phyloP scores from a whole-genome alignment of 2,113 vertebrate genomes.

The Maccullochella peelii region DNA sequence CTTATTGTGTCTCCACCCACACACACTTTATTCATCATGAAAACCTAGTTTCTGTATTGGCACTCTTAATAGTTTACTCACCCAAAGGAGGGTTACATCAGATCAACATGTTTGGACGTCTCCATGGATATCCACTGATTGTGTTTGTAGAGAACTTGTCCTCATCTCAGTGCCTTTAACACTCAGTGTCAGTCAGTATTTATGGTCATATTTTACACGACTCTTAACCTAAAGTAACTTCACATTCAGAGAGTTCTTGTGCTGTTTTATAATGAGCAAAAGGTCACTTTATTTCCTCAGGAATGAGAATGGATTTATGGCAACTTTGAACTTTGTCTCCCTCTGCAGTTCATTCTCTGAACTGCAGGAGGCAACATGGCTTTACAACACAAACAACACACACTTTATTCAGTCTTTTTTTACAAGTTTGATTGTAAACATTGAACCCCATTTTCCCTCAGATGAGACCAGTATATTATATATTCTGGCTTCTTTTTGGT shows the following conservation, averaged over 20 bases:
- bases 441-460: background rate
- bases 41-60: background rate
- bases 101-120: slow-evolving; percentile 33
- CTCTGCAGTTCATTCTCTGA: slow-evolving; percentile 23
- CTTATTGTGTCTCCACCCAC: background rate
- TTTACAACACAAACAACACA: background rate
- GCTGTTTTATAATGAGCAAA: background rate
- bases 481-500: background rate
- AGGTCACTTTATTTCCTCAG: background rate
- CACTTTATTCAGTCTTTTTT: background rate
- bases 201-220: background rate
- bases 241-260: background rate
- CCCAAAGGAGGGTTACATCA: slow-evolving; percentile 11
- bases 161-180: background rate
- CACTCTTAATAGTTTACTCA: background rate
- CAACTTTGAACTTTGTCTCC: slow-evolving; percentile 10
- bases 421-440: background rate
- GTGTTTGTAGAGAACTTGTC: background rate
- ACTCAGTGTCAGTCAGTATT: background rate
- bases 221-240: background rate
- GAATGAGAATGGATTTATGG: background rate
- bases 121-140: background rate
- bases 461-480: background rate
- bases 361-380: background rate
- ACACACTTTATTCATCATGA: background rate